Base-by-base conservation (phyloP, 2,113 vertebrate genomes). In the Dissostichus mawsoni region DNA sequence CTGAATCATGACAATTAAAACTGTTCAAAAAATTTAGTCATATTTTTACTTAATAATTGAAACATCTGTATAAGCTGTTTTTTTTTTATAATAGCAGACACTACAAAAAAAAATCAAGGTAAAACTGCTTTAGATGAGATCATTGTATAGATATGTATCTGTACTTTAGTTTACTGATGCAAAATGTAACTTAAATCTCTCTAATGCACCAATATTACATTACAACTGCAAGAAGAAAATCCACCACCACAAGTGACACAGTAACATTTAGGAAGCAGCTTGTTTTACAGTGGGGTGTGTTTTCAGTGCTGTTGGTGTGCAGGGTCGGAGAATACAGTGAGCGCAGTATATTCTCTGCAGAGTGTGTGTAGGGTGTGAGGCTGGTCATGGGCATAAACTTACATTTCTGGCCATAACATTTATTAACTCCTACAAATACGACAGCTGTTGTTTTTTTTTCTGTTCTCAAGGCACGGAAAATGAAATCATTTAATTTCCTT, bases 401-500 rank as follows among this genome's bases (percentile, higher is more conserved):
- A 50, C 71, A 84, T 89, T 90, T 90, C 87, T 90, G 82, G 50
- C 85, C 86, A 80, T 89, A 87, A 91, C 90, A 89, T 93, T 91
- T 93, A 91, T 93, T 92, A 94, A 90, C 86, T 91, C 89, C 81
- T 79, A 85, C 90, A 89, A 92, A 90, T 76, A 87, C 62, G 57
- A 87, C 87, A 89, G 90, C 90, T 80, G 84, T 79, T 85, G 72
- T 53, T 50, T 75, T 83, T 57, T 84, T 89, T 81, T 80, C 55
- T 72, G 6, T 14, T 25, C 83, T 88, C 77, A 74, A 78, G 73
- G 79, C 86, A 84, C 50, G 93, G 92, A 93, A 93, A 94, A 94
- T 93, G 89, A 93, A 94, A 93, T 94, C 88, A 94, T 90, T 76
- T 87, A 67, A 90, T 94, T 93, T 93, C 90, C 92, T 88, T 83